A percentile compares a stretch with the other conserved stretches of the same genome.
These are phyloP conservation scores for Hoplostethus atlanticus DNA, from an alignment of 2,797 vertebrate species.

Conservation along the genomic window DNA sequence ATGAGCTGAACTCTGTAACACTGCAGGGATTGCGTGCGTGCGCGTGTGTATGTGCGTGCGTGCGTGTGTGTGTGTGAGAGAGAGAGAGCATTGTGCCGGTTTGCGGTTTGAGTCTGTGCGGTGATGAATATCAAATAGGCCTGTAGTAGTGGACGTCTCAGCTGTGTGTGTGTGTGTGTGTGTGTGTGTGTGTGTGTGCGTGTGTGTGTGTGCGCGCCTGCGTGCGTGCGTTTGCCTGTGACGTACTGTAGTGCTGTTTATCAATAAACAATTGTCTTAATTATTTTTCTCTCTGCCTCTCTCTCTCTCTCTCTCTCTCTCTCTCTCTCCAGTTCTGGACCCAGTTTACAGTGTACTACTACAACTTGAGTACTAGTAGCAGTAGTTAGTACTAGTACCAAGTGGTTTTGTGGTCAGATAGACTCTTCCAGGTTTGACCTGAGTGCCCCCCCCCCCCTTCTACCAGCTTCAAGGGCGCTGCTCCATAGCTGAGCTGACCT, in stretches of 20 bases:
- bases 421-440: too few relatives aligned
- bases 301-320: background rate
- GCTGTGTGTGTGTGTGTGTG: constrained; percentile 19
- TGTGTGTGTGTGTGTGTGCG: constrained; percentile 6
- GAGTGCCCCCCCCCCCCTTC: too few relatives aligned
- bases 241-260: constrained; percentile 26
- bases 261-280: constrained; percentile 70
- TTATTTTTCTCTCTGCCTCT: background rate
- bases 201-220: too few relatives aligned
- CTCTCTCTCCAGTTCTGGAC: constrained; percentile 37
- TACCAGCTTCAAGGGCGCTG: too few relatives aligned
- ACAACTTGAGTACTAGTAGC: constrained; percentile 10
- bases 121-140: constrained; percentile 66
- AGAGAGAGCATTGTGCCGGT: constrained; percentile 60
- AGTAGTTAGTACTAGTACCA: background rate
- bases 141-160: constrained; percentile 39
- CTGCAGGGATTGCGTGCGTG: constrained; percentile 20
- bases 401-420: background rate
- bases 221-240: too few relatives aligned
- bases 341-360: background rate
- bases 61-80: constrained; percentile 9
- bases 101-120: constrained; percentile 46
- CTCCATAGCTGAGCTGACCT: too few relatives aligned
- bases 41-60: constrained; percentile 17
- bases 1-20: constrained; percentile 5